Conservation (phyloP, 1,140 invertebrate species). For the Diachasma alloeum region DNA sequence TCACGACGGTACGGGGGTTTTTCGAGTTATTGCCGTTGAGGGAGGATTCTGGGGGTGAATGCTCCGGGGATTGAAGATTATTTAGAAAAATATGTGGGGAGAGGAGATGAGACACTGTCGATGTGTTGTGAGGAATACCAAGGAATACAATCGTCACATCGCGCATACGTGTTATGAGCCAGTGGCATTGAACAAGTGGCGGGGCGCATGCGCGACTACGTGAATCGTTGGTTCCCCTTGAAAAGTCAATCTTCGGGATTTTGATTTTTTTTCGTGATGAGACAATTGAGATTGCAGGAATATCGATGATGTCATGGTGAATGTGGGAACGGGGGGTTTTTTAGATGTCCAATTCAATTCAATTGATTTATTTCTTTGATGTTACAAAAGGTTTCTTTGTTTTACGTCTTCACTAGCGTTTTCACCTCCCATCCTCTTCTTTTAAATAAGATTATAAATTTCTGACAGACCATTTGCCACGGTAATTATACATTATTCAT, state of each 20-base stretch:
- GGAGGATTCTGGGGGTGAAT: background rate
- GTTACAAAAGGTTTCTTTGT: no score
- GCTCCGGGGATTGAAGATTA: background rate
- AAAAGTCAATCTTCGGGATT: background rate
- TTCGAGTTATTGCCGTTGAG: background rate
- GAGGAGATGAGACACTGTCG: background rate
- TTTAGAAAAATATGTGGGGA: background rate
- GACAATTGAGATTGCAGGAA: background rate
- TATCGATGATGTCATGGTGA: no score
- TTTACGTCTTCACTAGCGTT: no score
- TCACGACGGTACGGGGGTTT: background rate
- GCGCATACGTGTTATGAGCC: constrained; percentile 3
- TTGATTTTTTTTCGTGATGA: background rate
- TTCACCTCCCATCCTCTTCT: no score
- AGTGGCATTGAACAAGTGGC: background rate
- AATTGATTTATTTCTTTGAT: no score
- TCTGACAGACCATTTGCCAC: no score
- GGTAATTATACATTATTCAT: no score
- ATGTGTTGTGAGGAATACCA: background rate
- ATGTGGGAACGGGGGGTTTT: no score
- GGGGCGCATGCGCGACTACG: background rate
- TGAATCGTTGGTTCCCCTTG: background rate
- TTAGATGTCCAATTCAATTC: no score
- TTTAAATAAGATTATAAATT: no score
- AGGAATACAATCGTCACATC: background rate